phyloP scores from a whole-genome alignment of 2,113 vertebrate genomes.

The Upupa epops region DNA sequence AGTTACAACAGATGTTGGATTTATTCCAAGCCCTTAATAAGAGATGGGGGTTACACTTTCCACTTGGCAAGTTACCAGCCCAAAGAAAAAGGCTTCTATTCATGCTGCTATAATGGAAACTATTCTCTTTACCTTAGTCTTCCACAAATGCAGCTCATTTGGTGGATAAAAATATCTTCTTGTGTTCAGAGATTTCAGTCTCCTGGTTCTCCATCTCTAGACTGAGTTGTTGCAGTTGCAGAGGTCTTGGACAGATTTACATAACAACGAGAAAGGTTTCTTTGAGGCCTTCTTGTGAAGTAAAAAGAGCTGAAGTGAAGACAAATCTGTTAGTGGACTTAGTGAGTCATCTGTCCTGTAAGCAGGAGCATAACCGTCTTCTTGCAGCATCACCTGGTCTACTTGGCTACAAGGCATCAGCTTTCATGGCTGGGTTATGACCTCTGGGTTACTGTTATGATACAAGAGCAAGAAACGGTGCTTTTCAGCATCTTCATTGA shows the following conservation, averaged over 20 bases:
- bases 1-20: conserved; percentile 51
- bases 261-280: not conserved
- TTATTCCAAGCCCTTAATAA: conserved; percentile 35
- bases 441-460: not conserved
- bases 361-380: not conserved
- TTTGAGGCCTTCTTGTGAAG: not conserved
- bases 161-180: conserved; percentile 34
- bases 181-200: not conserved
- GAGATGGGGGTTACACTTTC: conserved; percentile 35
- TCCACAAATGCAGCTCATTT: conserved; percentile 23
- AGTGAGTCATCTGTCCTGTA: not conserved
- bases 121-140: conserved; percentile 49
- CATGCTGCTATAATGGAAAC: conserved; percentile 38
- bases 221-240: not conserved
- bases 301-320: not conserved
- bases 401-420: not conserved
- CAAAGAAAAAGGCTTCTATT: conserved; percentile 51
- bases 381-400: not conserved
- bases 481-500: not conserved
- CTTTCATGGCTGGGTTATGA: fast-evolving
- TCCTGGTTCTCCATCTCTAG: conserved; percentile 11
- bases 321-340: not conserved
- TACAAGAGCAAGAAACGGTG: not conserved
- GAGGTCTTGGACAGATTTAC: not conserved
- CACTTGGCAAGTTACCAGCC: conserved; percentile 31